Percentiles rank a stretch among this genome's conserved stretches.
These are phyloP conservation scores for Azorinus chamasolen DNA, from an alignment of 2,888 invertebrate species.

Conservation along the genomic window DNA sequence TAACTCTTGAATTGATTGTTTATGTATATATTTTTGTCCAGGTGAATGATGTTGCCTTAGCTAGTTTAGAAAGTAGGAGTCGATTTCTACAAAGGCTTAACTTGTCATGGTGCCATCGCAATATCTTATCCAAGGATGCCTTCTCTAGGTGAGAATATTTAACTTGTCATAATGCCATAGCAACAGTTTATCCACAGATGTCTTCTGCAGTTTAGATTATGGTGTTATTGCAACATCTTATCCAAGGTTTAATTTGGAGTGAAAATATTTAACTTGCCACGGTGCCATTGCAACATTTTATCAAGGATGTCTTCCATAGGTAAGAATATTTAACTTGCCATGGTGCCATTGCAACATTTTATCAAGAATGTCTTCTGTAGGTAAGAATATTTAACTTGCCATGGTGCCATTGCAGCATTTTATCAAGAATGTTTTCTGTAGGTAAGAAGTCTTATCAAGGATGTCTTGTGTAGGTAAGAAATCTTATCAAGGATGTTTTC, in stretches of 20 bases:
- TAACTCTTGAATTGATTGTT: no score
- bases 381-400: no score
- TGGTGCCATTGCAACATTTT: conserved; percentile 95
- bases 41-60: conserved; percentile 78
- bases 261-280: conserved; percentile 96
- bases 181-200: not conserved
- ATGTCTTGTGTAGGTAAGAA: no score
- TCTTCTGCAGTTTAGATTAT: no score
- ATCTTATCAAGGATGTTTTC: no score
- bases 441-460: no score
- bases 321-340: conserved; percentile 95
- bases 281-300: no score
- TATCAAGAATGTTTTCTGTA: no score
- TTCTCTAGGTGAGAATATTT: conserved; percentile 87
- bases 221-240: no score
- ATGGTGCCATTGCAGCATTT: not conserved
- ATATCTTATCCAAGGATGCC: conserved; percentile 88
- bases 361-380: conserved; percentile 87
- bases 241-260: no score
- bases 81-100: conserved; percentile 91
- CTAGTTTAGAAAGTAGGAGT: conserved; percentile 77
- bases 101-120: conserved; percentile 96
- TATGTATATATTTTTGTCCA: conserved; percentile 49
- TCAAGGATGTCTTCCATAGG: no score
- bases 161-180: not conserved